Base-by-base conservation (phyloP, 53 echinoderm and acorn worm species). In the Luidia sarsii region DNA sequence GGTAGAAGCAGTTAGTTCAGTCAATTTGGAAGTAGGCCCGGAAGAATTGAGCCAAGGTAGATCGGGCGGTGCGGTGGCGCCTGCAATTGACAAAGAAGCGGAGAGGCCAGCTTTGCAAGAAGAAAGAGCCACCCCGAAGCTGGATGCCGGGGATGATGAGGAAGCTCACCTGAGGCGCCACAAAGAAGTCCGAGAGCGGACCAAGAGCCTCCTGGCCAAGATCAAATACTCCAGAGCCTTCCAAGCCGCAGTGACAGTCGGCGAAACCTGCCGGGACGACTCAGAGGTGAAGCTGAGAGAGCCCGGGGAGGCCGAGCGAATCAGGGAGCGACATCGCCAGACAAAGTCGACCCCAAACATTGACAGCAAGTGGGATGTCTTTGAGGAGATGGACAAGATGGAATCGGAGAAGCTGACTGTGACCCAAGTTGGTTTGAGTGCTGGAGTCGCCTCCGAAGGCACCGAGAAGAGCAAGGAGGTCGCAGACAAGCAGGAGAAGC, bases 281-380 rank as follows among this genome's bases (percentile, higher is more conserved):
- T 50, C 52, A 0, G 50, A 9, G 23, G 72, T 84, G 6, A 45
- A 64, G 32, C 59, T 41, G 3, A 71, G 84, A 73, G 84, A 53
- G 18, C 34, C 24, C 20, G 16, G 37, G 18, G 65, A 32, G 28
- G 51, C 59, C 50, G 50, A 46, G 2, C 16, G 73, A 32, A 72
- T 84, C 16, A 31, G 86, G 32, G 71, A 79, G 10, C 80, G 57
- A 39, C 41, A 86, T 48, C 63, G 64, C 1, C 57, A 84, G 41
- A 61, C 35, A 38, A 73, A 83, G 71, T 89, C 89, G 16, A 87
- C 80, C 39, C 82, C 83, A 54, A 84, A 89, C 52, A 69, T 81
- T 29, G 84, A 90, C 60, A 71, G 24, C 29, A 60, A 29, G 9
- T 38, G 64, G 61, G 75, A 51, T 48, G 64, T 82, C 33, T 73